These are phyloP conservation scores for Anagyrus pseudococci DNA, from an alignment of 2,888 invertebrate genomes.

Conservation along the genomic window DNA sequence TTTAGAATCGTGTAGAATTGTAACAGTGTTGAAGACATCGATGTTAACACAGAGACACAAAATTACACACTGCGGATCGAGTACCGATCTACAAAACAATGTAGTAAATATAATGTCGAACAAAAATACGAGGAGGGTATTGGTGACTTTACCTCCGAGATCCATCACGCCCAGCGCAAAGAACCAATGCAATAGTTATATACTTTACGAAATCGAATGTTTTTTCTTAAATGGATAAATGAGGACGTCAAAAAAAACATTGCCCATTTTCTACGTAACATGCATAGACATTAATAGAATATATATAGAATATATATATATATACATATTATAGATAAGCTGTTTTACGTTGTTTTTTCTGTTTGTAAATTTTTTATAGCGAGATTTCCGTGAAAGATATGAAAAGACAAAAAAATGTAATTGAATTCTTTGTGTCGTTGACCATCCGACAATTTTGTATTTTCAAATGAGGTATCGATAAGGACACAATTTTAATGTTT, in stretches of 20 bases:
- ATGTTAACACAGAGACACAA: no score
- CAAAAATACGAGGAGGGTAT: no score
- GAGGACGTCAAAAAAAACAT: slow-evolving; percentile 5
- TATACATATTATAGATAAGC: slow-evolving; percentile 7
- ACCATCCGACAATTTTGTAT: slow-evolving; percentile 1
- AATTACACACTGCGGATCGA: no score
- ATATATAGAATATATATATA: slow-evolving; percentile 22
- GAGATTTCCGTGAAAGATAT: not conserved
- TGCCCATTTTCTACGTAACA: slow-evolving; percentile 24
- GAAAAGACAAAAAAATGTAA: slow-evolving; percentile 4
- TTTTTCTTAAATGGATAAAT: slow-evolving; percentile 6
- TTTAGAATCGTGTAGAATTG: no score
- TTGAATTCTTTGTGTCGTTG: slow-evolving; percentile 12
- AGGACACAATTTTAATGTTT: slow-evolving; percentile 11
- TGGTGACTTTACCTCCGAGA: slow-evolving; percentile 4
- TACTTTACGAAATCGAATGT: slow-evolving; percentile 4
- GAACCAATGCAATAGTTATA: slow-evolving; percentile 25
- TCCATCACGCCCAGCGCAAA: slow-evolving; percentile 12
- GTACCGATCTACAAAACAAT: no score
- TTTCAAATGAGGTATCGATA: slow-evolving; percentile 5
- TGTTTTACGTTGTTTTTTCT: slow-evolving; percentile 10
- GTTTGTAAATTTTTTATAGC: slow-evolving; percentile 14
- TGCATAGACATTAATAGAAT: slow-evolving; percentile 11
- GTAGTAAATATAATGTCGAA: no score
- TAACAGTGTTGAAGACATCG: no score